Evolutionary conservation across 2,797 vertebrate species (phyloP).

Genomic region (Hypotaenidia okinawae): DNA sequence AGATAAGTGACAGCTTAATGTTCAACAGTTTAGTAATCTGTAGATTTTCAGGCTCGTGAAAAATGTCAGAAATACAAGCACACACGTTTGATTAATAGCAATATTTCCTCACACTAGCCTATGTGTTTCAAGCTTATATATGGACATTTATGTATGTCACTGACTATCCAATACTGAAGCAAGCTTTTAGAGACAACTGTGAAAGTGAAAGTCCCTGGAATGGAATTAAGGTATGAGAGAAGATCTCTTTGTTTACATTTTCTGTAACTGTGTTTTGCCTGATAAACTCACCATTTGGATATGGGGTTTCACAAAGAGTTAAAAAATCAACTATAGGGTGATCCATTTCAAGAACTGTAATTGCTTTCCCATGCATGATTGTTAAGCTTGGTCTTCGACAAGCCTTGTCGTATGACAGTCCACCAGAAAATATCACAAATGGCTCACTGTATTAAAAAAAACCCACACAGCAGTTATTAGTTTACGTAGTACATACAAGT

Average conservation of each 20-base stretch:
- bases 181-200: background rate
- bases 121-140: background rate
- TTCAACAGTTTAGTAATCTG: background rate
- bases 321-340: slow-evolving; percentile 98
- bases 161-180: background rate
- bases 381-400: slow-evolving; percentile 94
- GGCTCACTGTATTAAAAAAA: slow-evolving; percentile 84
- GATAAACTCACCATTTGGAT: slow-evolving; percentile 89
- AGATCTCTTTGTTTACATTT: background rate
- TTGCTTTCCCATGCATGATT: slow-evolving; percentile 98
- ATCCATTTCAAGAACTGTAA: slow-evolving; percentile 98
- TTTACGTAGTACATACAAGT: background rate
- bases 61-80: background rate
- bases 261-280: background rate
- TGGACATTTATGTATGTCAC: background rate
- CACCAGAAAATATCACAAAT: slow-evolving; percentile 96
- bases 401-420: slow-evolving; percentile 93
- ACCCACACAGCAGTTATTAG: background rate
- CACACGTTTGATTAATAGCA: background rate
- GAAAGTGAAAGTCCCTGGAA: background rate
- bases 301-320: slow-evolving; percentile 95
- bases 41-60: background rate
- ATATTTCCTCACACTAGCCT: background rate
- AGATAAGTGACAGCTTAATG: background rate
- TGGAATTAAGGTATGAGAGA: background rate